Base-by-base conservation (phyloP, 2,113 vertebrate species). In the Phyllopteryx taeniolatus region DNA sequence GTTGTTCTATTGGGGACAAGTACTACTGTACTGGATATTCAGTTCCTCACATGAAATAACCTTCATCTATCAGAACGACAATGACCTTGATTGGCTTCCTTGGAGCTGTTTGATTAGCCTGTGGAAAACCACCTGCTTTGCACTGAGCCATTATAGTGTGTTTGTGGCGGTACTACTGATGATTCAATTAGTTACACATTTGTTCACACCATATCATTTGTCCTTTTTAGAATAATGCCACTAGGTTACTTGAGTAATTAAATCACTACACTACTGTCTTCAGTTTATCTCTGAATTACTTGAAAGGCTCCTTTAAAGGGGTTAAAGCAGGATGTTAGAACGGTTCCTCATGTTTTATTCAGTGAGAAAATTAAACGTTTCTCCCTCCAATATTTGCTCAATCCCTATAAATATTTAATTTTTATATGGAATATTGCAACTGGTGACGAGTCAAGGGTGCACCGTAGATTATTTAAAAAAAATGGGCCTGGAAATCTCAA, bases 191-290 rank as follows among this genome's bases (percentile, higher is more conserved):
- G 31, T 35, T 8, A 8, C 31, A 61, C 27, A 61, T 64, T 20
- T 39, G 14, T n/a, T 33, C 13, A 31, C 44, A 39, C 17, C 8
- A 75, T 60, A 54, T 46, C 49, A 67, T 19, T 49, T 1, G 20
- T 54, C 56, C 65, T 49, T 67, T 14, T 35, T 39, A 47, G 31
- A 73, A 2, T 12, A 81, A 22, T 59, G 70, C 6, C 5, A 39
- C 0, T 3, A 39, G 2, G 39, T 31, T 81, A 63, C 8, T 61
- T 47, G 20, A 70, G 42, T 43, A 61, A 84, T 82, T 74, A 68
- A 77, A 80, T 76, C 5, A 49, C 39, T 44, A 22, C 5, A 49
- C 49, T 39, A 33, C 12, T 64, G 17, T 67, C 67, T 78, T 14
- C 42, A 42, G 56, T 49, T 54, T 61, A 42, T 76, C n/a, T 8